A percentile compares a stretch with the other conserved stretches of the same genome.
phyloP scores from a whole-genome alignment of 2,113 vertebrate genomes.

The Pelmatolapia mariae region DNA sequence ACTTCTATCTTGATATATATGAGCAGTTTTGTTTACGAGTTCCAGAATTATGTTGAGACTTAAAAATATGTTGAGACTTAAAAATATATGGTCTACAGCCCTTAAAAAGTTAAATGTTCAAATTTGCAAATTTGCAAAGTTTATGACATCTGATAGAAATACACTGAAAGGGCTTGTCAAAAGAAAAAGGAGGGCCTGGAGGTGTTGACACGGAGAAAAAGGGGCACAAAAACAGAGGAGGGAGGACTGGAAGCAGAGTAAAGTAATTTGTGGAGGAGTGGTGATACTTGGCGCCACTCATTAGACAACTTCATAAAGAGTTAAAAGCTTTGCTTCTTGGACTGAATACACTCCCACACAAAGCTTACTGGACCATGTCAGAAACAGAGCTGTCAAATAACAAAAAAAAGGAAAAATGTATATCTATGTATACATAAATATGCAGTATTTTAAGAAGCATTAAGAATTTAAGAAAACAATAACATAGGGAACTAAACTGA shows the following conservation, averaged over 20 bases:
- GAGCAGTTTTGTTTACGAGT: neutral
- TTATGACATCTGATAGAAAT: neutral
- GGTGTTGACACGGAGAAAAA: conserved; percentile 8
- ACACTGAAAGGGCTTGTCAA: neutral
- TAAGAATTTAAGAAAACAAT: neutral
- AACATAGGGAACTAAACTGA: neutral
- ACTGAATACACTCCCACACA: conserved; percentile 21
- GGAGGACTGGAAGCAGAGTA: conserved; percentile 3
- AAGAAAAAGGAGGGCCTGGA: neutral
- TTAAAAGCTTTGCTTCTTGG: conserved; percentile 52
- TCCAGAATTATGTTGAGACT: neutral
- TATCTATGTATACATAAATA: neutral
- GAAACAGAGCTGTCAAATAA: neutral
- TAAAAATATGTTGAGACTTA: neutral
- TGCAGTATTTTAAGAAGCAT: neutral
- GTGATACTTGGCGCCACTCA: conserved; percentile 52
- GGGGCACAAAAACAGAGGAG: neutral
- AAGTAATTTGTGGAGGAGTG: conserved; percentile 58
- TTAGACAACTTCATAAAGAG: conserved; percentile 55
- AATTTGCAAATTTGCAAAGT: neutral
- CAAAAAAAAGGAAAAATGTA: neutral
- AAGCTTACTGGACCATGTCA: conserved; percentile 14
- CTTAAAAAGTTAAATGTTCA: neutral
- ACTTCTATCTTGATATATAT: neutral
- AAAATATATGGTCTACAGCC: neutral